Base-by-base conservation (phyloP, 2,113 vertebrate genomes). In the Lophura nycthemera region DNA sequence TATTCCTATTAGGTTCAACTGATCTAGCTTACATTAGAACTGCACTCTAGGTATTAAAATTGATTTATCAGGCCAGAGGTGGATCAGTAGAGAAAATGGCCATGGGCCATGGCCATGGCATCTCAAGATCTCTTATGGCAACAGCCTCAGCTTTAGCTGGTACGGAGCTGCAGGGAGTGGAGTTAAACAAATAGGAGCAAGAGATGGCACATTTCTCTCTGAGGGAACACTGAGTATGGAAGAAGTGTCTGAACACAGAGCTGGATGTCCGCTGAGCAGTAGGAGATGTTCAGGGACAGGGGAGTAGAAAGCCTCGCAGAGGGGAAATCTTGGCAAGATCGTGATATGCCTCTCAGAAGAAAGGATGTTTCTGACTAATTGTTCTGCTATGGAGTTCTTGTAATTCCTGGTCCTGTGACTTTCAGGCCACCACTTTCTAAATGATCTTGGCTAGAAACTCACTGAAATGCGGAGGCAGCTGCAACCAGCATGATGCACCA, bases 1-100 rank as follows among this genome's bases (percentile, higher is more conserved):
- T 86, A 86, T 59, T 88, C 88, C 90, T 88, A 93, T 95, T 95
- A 96, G 59, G 83, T 92, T 95, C 78, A 95, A 96, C 43, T 93
- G 83, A 86, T 78, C 91, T 38, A 72, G 57, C 57, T 21, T 88
- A 90, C 73, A 73, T 79, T 88, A 82, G 83, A 93, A 96, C 36
- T 78, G 72, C 79, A 88, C 88, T 89, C 69, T 61, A 88, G 54
- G 93, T 95, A 88, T 94, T 91, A 86, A 88, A 92, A 93, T 75
- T 86, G 1, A 90, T 94, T 95, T 95, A 88, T 79, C 48, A 54
- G 19, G 34, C 66, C 67, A 76, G 78, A 87, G 54, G 50, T 83
- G 65, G 90, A 93, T 72, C 65, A 93, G 73, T 67, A 24, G 72
- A 81, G 79, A 95, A 90, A 92, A 8, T 72, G n/a, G 43, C 65